These are phyloP conservation scores for Lagopus leucura DNA, from an alignment of 2,113 vertebrate species.

Conservation along the genomic window DNA sequence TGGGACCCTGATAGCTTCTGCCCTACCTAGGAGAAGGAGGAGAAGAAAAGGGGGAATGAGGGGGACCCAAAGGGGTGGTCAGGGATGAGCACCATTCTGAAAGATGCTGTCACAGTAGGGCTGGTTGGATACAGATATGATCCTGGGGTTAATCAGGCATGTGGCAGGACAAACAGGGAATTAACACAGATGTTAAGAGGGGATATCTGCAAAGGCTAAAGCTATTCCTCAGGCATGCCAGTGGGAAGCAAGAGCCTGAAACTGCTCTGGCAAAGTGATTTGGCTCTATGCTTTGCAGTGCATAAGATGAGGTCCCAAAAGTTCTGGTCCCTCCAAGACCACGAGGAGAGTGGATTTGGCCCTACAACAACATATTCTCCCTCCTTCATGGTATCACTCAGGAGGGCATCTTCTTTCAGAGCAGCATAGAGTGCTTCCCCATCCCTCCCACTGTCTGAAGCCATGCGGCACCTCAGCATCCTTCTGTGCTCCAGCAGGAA, in stretches of 20 bases:
- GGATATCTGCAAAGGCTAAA: not conserved
- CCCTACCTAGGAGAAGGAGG: not conserved
- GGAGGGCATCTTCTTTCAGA: not conserved
- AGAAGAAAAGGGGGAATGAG: not conserved
- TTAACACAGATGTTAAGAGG: no score
- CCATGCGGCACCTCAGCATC: accelerated
- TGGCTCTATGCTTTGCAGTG: not conserved
- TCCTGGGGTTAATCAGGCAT: not conserved
- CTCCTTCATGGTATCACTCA: not conserved
- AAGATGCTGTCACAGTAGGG: not conserved
- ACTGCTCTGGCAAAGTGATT: not conserved
- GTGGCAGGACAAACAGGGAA: not conserved
- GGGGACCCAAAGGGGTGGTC: not conserved
- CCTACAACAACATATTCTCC: not conserved
- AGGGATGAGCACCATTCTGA: not conserved
- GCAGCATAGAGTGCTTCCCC: not conserved
- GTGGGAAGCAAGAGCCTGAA: not conserved
- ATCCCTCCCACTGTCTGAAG: not conserved
- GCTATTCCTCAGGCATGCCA: not conserved
- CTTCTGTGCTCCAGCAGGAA: not conserved
- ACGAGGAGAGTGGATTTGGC: not conserved
- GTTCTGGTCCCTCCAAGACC: not conserved
- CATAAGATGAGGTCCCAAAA: not conserved
- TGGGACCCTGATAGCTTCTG: not conserved
- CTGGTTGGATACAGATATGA: not conserved